Percentiles rank a stretch among this genome's conserved stretches.
These are phyloP conservation scores for Drosophila mettleri DNA, from an alignment of 2,888 invertebrate genomes.

Conservation along the genomic window DNA sequence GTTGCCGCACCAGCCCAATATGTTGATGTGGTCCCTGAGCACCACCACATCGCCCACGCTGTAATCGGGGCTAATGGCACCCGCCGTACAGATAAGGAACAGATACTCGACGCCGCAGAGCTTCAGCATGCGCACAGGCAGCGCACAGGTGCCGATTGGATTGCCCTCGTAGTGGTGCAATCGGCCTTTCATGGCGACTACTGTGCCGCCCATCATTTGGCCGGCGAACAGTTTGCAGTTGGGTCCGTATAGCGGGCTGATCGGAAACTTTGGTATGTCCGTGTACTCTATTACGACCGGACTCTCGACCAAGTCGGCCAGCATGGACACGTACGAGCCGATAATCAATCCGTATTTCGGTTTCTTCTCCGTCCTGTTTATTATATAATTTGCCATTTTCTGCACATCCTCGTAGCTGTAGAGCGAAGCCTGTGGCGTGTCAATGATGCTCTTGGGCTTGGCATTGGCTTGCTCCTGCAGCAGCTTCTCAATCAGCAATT, in stretches of 20 bases:
- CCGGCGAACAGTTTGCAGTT: conserved; percentile 96
- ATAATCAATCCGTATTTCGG: conserved; percentile 97
- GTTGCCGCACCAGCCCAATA: conserved; percentile 95
- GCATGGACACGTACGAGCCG: conserved; percentile 91
- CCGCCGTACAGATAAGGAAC: conserved; percentile 97
- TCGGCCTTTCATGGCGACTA: conserved; percentile 98
- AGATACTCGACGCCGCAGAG: conserved; percentile 94
- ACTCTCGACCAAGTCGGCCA: conserved; percentile 91
- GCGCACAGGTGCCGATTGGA: conserved; percentile 94
- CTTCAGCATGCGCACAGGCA: conserved; percentile 98
- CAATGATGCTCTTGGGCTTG: conserved; percentile 23
- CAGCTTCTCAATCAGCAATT: conserved; percentile 19
- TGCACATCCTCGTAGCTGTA: conserved; percentile 92
- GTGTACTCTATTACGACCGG: conserved; percentile 91
- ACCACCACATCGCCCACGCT: conserved; percentile 98
- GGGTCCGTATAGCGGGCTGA: conserved; percentile 95
- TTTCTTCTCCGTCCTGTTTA: conserved; percentile 88
- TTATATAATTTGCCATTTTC: conserved; percentile 90
- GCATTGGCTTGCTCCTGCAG: conserved; percentile 24
- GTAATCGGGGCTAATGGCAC: conserved; percentile 94
- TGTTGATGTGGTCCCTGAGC: conserved; percentile 97
- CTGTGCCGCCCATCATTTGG: conserved; percentile 90
- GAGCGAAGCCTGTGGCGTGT: conserved; percentile 46
- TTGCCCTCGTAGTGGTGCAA: conserved; percentile 99
- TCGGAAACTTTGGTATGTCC: conserved; percentile 96